Percentiles rank a stretch among this genome's conserved stretches.
These are phyloP conservation scores for Typhlomys cinereus DNA, from an alignment of 2,113 vertebrate species.

Conservation along the genomic window DNA sequence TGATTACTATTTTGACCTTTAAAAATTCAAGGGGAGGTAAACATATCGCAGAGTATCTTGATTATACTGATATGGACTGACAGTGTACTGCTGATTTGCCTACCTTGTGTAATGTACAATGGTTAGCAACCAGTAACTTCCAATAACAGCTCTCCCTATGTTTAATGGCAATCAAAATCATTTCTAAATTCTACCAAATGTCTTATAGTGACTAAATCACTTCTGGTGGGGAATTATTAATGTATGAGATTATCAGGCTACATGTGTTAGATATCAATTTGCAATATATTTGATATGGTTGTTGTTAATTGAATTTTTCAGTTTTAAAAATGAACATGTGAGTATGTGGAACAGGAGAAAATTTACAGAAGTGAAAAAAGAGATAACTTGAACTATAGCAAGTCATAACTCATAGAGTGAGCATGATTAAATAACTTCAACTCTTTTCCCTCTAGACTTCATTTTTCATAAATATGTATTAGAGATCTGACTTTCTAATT, in stretches of 20 bases:
- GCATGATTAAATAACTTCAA: background rate
- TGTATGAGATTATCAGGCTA: background rate
- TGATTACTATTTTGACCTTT: background rate
- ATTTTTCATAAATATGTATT: background rate
- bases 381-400: background rate
- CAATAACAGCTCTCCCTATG: no score
- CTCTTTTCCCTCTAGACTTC: background rate
- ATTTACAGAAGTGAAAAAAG: background rate
- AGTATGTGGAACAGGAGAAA: background rate
- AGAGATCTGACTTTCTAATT: background rate
- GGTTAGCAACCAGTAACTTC: background rate
- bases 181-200: background rate
- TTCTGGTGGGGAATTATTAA: background rate
- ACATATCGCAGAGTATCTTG: background rate
- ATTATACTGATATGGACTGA: background rate
- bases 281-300: background rate
- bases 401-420: background rate
- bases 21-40: background rate
- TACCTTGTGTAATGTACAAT: background rate
- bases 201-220: background rate
- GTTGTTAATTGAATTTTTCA: background rate
- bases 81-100: background rate
- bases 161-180: background rate
- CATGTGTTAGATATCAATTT: background rate
- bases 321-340: background rate